Percentiles rank a stretch among this genome's conserved stretches.
Evolutionary conservation across 1,140 invertebrate genomes (phyloP).

Genomic region (Cecropterus lyciades): DNA sequence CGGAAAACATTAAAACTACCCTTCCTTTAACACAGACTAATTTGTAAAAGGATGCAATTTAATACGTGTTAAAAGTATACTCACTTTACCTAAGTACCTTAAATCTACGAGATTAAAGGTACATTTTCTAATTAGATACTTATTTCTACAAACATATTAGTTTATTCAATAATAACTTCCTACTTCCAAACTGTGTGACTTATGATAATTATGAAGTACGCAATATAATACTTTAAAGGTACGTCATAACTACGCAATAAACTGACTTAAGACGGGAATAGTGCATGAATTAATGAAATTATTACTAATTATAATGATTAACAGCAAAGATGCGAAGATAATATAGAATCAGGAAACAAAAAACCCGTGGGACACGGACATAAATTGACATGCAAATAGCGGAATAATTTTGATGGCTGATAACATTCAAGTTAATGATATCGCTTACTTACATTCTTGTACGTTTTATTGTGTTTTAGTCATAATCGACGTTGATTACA

Average conservation of each 20-base stretch:
- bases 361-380: constrained; percentile 48
- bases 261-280: constrained; percentile 29
- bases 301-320: constrained; percentile 37
- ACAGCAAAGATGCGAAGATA: constrained; percentile 21
- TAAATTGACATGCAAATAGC: constrained; percentile 37
- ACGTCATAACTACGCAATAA: constrained; percentile 26
- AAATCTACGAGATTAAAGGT: no score
- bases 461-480: constrained; percentile 28
- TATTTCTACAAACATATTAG: no score
- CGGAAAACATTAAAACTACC: no score
- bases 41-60: no score
- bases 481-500: constrained; percentile 11
- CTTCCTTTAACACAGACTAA: no score
- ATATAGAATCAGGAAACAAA: constrained; percentile 53
- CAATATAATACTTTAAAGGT: constrained; percentile 7
- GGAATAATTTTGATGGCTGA: constrained; percentile 39
- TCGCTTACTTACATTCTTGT: constrained; percentile 18
- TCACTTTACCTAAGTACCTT: no score
- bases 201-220: constrained; percentile 2
- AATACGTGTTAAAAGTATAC: no score
- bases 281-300: constrained; percentile 25
- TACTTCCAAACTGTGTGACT: constrained; percentile 3
- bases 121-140: no score
- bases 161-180: constrained; percentile 4
- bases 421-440: constrained; percentile 38